Evolutionary conservation across 2,888 invertebrate genomes (phyloP), one percentile per base, ranked within the genome.

Genomic region (Malthinus flaveolus): DNA sequence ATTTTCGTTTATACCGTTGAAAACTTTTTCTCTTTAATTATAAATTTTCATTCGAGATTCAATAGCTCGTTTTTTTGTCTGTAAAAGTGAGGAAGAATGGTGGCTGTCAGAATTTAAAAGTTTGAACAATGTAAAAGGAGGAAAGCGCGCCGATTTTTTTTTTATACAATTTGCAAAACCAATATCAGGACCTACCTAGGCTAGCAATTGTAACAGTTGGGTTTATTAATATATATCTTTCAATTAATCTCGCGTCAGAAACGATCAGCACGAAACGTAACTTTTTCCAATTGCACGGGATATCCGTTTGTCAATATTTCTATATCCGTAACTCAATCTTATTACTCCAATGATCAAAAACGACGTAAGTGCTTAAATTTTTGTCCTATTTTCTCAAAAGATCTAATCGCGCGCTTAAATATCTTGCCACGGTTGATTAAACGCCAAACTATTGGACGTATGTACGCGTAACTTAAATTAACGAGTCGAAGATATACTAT

Each of bases 301-400:
- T 71, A 71, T 71, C 71, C 69, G 69, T 69, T 70, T 68, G 69
- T 68, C 67, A 67, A 66, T 68, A 67, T 71, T 71, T 68, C 71
- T 52, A 52, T 56, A 50, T 52, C 50, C 49, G 61, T 39, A 52
- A 32, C 34, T 42, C 39, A n/a, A 42, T 50, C 50, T 50, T 37
- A 12, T 32, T 11, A 37, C 33, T 32, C 32, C 13, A 42, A 32
- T 44, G 39, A 32, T 48, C 15, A 31, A 44, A 51, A 33, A 32
- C 12, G 32, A 45, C 34, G 3, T 5, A 23, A 23, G 23, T 23
- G 5, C 23, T 23, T 23, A 23, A 3, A 23, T 23, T 23, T 23
- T 23, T 23, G 23, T 5, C 5, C 5, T 23, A 23, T 23, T 23
- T 23, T 23, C 23, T n/a, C n/a, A n/a, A n/a, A 5, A 23, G 23